These are phyloP conservation scores for Probaryconus sp. DNA, from an alignment of 1,140 invertebrate genomes.

Conservation along the genomic window DNA sequence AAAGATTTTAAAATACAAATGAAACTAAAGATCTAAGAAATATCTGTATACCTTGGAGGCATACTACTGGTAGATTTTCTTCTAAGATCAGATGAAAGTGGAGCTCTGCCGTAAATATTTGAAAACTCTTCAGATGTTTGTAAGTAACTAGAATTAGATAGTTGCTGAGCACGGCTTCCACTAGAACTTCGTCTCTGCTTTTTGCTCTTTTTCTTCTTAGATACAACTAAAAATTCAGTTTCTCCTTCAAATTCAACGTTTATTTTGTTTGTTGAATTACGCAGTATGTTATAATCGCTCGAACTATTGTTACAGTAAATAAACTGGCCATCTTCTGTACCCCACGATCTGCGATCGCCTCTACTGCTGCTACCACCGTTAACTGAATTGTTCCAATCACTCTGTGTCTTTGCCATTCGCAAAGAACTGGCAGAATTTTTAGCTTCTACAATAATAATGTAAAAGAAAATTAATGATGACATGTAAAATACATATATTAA, in stretches of 20 bases:
- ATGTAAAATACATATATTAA: neutral
- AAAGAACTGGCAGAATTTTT: slow-evolving; percentile 72
- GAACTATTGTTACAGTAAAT: slow-evolving; percentile 77
- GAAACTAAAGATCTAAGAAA: neutral
- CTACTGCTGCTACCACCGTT: slow-evolving; percentile 71
- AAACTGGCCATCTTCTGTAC: slow-evolving; percentile 80
- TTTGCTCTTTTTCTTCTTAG: slow-evolving; percentile 85
- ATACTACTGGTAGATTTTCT: slow-evolving; percentile 77
- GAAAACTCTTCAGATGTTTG: slow-evolving; percentile 71
- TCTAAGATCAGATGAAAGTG: slow-evolving; percentile 72
- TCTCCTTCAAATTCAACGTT: slow-evolving; percentile 72
- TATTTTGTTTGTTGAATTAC: slow-evolving; percentile 73
- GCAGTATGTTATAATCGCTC: slow-evolving; percentile 72
- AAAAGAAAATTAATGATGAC: slow-evolving; percentile 8
- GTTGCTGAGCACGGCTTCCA: slow-evolving; percentile 73
- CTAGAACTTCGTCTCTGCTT: slow-evolving; percentile 80
- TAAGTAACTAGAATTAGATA: slow-evolving; percentile 72
- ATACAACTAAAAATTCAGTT: slow-evolving; percentile 84
- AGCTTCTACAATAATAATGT: slow-evolving; percentile 66
- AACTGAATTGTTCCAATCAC: slow-evolving; percentile 67
- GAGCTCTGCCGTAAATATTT: slow-evolving; percentile 72
- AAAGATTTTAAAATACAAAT: too few species aligned
- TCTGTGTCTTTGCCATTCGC: slow-evolving; percentile 71
- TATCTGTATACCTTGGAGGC: slow-evolving; percentile 73
- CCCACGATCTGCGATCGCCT: slow-evolving; percentile 81